Evolutionary conservation across 1,140 invertebrate genomes (phyloP).

Genomic region (Sarcophaga bullata): DNA sequence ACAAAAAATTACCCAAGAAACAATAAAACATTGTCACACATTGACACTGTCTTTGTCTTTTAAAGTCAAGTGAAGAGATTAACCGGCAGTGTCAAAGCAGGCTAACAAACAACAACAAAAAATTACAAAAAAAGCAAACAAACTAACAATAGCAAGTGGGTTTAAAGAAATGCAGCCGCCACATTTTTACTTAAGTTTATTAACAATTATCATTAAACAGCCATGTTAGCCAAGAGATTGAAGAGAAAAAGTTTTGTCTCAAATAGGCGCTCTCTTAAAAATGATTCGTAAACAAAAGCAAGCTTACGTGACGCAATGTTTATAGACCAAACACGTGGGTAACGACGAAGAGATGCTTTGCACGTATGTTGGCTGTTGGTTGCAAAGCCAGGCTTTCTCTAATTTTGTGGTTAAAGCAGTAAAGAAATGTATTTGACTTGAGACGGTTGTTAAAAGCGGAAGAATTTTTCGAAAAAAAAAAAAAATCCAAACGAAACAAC

Average conservation of each 20-base stretch:
- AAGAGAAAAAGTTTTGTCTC: neutral
- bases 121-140: neutral
- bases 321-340: neutral
- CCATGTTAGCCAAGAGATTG: neutral
- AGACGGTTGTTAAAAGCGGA: slow-evolving; percentile 34
- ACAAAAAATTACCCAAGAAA: neutral
- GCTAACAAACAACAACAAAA: neutral
- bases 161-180: too few species aligned
- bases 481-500: too few species aligned
- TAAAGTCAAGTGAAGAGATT: neutral
- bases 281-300: neutral
- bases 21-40: neutral
- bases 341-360: neutral
- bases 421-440: slow-evolving; percentile 26
- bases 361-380: neutral
- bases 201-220: too few species aligned
- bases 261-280: slow-evolving; percentile 24
- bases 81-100: neutral
- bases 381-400: slow-evolving; percentile 18
- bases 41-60: neutral
- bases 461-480: neutral
- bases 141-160: too few species aligned
- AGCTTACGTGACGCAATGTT: neutral
- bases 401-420: slow-evolving; percentile 8
- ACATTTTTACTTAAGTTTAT: too few species aligned